Percentiles rank a stretch among this genome's conserved stretches.
Conservation (phyloP, 2,888 invertebrate species). For the Augiades crinisus region DNA sequence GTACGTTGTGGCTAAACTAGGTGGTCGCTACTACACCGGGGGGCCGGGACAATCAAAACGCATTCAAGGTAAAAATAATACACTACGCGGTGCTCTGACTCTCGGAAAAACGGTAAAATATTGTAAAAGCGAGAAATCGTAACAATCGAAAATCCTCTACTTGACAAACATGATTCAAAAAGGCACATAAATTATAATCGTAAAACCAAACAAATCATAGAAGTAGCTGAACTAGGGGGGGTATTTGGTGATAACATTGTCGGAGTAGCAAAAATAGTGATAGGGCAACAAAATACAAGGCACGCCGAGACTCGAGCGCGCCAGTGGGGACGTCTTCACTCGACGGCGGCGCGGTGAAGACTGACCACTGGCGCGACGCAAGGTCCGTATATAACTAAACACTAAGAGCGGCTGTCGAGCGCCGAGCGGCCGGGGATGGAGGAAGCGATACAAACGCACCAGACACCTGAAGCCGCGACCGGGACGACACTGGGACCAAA, state of each 20-base stretch:
- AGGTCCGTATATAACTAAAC: too few species aligned
- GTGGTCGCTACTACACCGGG: constrained; percentile 26
- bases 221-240: constrained; percentile 18
- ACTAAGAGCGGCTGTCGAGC: too few species aligned
- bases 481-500: constrained; percentile 37
- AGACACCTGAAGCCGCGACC: constrained; percentile 46
- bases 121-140: constrained; percentile 7
- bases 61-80: constrained; percentile 9
- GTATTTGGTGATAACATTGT: constrained; percentile 12
- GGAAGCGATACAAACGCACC: constrained; percentile 45
- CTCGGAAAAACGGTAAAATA: not conserved
- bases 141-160: constrained; percentile 20
- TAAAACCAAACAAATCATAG: constrained; percentile 9
- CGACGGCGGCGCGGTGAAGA: not conserved
- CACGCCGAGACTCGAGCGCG: constrained; percentile 14
- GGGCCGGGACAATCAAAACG: constrained; percentile 10
- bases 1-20: constrained; percentile 35
- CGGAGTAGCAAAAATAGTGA: constrained; percentile 11
- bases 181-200: constrained; percentile 10
- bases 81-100: constrained; percentile 24
- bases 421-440: constrained; percentile 22
- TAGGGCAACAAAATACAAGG: constrained; percentile 19
- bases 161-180: constrained; percentile 5
- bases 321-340: not conserved
- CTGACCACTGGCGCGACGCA: not conserved